These are phyloP conservation scores for Ametastegia equiseti DNA, from an alignment of 2,888 invertebrate species.

Conservation along the genomic window DNA sequence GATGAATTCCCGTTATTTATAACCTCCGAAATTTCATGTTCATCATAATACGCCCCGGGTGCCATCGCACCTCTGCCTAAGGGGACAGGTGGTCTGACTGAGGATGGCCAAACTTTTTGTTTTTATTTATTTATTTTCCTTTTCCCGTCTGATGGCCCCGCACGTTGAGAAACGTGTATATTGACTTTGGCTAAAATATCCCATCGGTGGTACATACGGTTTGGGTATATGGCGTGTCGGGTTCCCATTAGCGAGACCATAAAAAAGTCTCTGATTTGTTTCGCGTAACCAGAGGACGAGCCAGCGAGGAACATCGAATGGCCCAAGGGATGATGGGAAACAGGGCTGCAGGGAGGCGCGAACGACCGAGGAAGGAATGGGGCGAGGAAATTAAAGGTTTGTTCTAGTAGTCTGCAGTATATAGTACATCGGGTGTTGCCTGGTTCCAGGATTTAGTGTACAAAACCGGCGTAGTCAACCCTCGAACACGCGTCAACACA, in stretches of 20 bases:
- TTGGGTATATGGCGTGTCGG: constrained; percentile 33
- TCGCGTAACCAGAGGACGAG: constrained; percentile 30
- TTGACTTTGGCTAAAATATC: constrained; percentile 16
- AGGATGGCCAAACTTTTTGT: background rate
- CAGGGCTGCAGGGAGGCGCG: background rate
- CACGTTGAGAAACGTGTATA: background rate
- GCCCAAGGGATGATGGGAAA: constrained; percentile 37
- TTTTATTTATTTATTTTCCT: background rate
- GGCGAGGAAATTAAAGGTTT: constrained; percentile 24
- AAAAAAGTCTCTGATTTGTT: constrained; percentile 50
- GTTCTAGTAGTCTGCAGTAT: background rate
- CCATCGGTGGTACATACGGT: constrained; percentile 40
- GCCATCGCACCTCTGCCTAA: background rate
- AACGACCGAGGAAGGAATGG: background rate
- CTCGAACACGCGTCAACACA: constrained; percentile 48
- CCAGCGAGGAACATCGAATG: background rate
- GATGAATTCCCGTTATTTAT: background rate
- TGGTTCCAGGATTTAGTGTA: background rate
- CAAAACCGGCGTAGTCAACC: background rate
- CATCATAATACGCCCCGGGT: background rate
- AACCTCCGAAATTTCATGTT: background rate
- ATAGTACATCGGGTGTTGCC: background rate
- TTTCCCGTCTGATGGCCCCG: background rate
- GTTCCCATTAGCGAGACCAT: constrained; percentile 41
- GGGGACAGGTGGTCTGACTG: background rate